Percentiles rank a stretch among this genome's conserved stretches.
Evolutionary conservation across 2,888 invertebrate genomes (phyloP).

Genomic region (Thereva nobilitata): DNA sequence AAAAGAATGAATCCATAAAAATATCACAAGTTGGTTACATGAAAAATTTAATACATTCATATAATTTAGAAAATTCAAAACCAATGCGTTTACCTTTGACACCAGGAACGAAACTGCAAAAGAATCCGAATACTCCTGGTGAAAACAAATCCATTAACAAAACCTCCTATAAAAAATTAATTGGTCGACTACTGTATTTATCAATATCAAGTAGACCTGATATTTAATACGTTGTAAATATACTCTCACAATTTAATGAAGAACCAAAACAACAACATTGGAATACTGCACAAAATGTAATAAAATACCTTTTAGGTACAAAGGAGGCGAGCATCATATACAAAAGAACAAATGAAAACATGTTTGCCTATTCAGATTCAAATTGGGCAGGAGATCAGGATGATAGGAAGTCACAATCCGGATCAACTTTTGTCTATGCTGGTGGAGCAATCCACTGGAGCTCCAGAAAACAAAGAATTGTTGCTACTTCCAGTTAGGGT

Average conservation of each 20-base stretch:
- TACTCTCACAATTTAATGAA: constrained; percentile 13
- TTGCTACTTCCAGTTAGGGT: constrained; percentile 40
- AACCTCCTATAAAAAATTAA: too few relatives aligned
- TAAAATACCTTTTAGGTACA: constrained; percentile 21
- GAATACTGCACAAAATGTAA: constrained; percentile 16
- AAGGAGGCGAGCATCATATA: constrained; percentile 24
- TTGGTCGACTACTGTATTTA: neutral
- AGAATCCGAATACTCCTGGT: neutral
- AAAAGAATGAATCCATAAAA: neutral
- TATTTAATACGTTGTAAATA: constrained; percentile 26
- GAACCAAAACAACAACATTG: constrained; percentile 31
- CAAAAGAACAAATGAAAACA: neutral
- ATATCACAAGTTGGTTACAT: neutral
- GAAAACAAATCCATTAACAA: neutral
- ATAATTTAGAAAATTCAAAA: neutral
- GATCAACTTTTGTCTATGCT: too few relatives aligned
- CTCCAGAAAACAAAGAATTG: constrained; percentile 30
- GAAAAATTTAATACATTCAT: neutral
- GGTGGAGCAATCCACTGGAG: neutral
- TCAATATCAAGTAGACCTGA: neutral
- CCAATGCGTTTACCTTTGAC: neutral
- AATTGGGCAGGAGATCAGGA: neutral
- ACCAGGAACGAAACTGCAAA: neutral
- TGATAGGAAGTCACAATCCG: neutral
- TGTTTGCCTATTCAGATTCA: neutral